Conservation (phyloP, 64 coral and sea anemone species). For the Pachyseris speciosa region DNA sequence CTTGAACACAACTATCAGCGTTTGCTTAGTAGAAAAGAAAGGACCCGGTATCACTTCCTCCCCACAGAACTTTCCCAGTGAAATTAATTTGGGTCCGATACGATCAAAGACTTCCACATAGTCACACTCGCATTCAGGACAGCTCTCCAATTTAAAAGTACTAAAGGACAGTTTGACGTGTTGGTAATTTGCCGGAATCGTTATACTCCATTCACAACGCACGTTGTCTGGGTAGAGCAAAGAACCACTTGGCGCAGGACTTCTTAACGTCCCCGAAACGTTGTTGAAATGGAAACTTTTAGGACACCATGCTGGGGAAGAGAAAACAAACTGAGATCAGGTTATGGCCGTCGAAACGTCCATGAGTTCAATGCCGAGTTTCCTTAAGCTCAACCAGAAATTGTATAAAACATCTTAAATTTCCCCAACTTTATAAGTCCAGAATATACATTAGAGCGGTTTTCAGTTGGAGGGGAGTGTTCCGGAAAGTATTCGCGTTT, state of each 20-base stretch:
- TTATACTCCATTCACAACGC: background rate
- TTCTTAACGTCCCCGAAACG: background rate
- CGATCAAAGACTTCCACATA: slow-evolving; percentile 54
- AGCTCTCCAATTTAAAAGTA: slow-evolving; percentile 48
- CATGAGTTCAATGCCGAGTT: too few species aligned
- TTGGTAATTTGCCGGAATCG: background rate
- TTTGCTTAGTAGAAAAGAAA: slow-evolving; percentile 41
- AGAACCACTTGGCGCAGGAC: background rate
- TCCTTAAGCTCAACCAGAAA: too few species aligned
- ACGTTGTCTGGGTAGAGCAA: background rate
- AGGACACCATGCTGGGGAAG: background rate
- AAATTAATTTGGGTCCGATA: background rate
- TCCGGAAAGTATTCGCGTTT: too few species aligned
- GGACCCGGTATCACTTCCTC: background rate
- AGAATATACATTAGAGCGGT: too few species aligned
- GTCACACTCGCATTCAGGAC: slow-evolving; percentile 3
- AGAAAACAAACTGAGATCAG: too few species aligned
- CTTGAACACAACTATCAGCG: slow-evolving; percentile 24
- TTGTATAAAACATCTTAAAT: too few species aligned
- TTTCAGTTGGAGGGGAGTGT: too few species aligned
- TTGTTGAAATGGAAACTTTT: background rate
- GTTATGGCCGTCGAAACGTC: too few species aligned
- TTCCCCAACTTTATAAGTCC: too few species aligned
- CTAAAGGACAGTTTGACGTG: slow-evolving; percentile 37
- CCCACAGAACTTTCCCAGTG: slow-evolving; percentile 53